A percentile compares a stretch with the other conserved stretches of the same genome.
These are phyloP conservation scores for Pachydiplax longipennis DNA, from an alignment of 2,888 invertebrate species.

Conservation along the genomic window DNA sequence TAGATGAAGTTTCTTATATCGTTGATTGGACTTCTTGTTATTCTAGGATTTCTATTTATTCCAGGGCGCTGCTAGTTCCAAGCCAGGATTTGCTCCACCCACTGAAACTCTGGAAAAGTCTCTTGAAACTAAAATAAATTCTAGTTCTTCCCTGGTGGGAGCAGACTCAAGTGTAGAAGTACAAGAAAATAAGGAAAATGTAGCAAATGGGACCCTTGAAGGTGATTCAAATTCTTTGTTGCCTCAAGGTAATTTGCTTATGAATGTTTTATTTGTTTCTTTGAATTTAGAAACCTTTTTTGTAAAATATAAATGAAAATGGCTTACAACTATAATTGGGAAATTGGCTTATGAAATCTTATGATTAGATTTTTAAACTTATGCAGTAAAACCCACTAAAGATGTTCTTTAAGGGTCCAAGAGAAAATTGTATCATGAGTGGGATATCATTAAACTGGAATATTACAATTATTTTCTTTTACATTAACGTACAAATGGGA, in stretches of 20 bases:
- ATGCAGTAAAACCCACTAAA: no score
- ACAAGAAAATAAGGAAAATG: neutral
- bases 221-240: neutral
- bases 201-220: neutral
- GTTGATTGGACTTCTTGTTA: neutral
- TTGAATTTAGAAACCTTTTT: neutral
- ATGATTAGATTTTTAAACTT: no score
- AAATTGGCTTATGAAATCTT: no score
- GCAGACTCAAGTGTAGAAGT: neutral
- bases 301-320: no score
- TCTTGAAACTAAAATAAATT: constrained; percentile 62
- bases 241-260: neutral
- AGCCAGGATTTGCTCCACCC: constrained; percentile 65
- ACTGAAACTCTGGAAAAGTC: constrained; percentile 80
- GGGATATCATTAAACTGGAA: no score
- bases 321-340: no score
- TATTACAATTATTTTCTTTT: no score
- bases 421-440: no score
- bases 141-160: neutral
- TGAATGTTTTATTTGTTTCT: neutral
- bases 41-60: constrained; percentile 17
- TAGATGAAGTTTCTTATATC: neutral
- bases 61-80: constrained; percentile 47
- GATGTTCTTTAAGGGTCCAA: no score
- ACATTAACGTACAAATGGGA: no score